Evolutionary conservation across 2,888 invertebrate genomes (phyloP), one percentile per base, ranked within the genome.

Genomic region (Agrotis ipsilon): DNA sequence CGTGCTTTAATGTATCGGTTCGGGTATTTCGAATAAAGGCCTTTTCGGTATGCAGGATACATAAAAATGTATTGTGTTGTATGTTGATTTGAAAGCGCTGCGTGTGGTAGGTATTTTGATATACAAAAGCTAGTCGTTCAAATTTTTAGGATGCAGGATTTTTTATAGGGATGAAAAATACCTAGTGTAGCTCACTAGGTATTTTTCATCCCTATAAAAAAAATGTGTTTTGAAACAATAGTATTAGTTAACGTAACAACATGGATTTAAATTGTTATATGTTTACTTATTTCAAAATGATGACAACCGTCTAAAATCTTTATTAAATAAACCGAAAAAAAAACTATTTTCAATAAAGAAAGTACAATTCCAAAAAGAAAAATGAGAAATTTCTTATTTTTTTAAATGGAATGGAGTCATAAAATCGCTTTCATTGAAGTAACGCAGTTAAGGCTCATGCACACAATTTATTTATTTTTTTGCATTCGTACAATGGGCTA

Each of bases 1-100:
- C 87, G 86, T 88, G 88, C 77, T 78, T 68, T 83, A 82, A 82
- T 81, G 63, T 73, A 78, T 72, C 55, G 59, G 60, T 64, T 72
- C 78, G 72, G 74, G 59, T 63, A 54, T 75, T 69, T 80, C 66
- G 59, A 61, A 51, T 62, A 55, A 69, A 18, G 67, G 27, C 27
- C 60, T 61, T 51, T 70, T 73, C 58, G 18, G 13, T 43, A 13
- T 71, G 21, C 64, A 27, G 62, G 19, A 55, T 46, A 43, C 27
- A 16, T 39, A 48, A 57, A 62, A 65, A 54, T 18, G n/a, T 52
- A 49, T 49, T 75, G 39, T 68, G 19, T 32, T 46, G 13, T 13
- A 27, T 48, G 13, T 64, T 65, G 24, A 48, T 57, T 49, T 32
- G 3, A 14, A 58, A 52, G 16, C 16, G 14, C 9, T 52, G 43